These are phyloP conservation scores for Nomada ferruginata DNA, from an alignment of 2,888 invertebrate genomes.

Conservation along the genomic window DNA sequence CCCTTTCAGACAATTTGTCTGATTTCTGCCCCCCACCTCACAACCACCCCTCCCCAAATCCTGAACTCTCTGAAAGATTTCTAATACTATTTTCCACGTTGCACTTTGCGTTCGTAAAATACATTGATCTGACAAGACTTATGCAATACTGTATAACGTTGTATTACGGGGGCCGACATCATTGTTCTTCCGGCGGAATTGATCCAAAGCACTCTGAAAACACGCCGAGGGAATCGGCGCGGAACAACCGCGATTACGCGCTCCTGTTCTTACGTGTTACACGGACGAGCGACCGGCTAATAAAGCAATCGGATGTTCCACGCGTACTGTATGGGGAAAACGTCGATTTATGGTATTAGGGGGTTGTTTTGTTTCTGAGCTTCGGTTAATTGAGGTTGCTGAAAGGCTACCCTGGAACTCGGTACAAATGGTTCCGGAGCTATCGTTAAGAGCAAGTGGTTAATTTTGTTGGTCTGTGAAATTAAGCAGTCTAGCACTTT, in stretches of 20 bases:
- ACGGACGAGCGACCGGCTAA: background rate
- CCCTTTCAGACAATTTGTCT: too few species aligned
- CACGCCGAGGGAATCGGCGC: conserved; percentile 1
- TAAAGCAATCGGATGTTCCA: conserved; percentile 10
- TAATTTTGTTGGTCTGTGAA: background rate
- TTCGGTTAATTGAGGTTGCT: too few species aligned
- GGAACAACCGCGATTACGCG: conserved; percentile 30
- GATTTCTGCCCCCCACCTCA: too few species aligned
- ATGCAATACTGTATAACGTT: conserved; percentile 9
- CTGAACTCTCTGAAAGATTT: too few species aligned
- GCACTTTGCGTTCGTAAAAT: too few species aligned
- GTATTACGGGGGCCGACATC: conserved; percentile 23
- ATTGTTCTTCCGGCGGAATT: conserved; percentile 31
- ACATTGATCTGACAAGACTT: too few species aligned
- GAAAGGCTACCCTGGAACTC: too few species aligned
- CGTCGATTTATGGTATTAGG: background rate
- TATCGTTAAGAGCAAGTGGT: too few species aligned
- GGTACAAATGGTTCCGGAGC: too few species aligned
- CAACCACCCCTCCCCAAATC: too few species aligned
- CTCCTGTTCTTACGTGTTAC: conserved; percentile 33
- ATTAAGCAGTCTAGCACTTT: too few species aligned
- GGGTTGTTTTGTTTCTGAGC: background rate
- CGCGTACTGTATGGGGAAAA: background rate
- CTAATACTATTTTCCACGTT: too few species aligned
- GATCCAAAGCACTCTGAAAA: conserved; percentile 1